Base-by-base conservation (phyloP, 1,140 invertebrate species). In the Cydia splendana region DNA sequence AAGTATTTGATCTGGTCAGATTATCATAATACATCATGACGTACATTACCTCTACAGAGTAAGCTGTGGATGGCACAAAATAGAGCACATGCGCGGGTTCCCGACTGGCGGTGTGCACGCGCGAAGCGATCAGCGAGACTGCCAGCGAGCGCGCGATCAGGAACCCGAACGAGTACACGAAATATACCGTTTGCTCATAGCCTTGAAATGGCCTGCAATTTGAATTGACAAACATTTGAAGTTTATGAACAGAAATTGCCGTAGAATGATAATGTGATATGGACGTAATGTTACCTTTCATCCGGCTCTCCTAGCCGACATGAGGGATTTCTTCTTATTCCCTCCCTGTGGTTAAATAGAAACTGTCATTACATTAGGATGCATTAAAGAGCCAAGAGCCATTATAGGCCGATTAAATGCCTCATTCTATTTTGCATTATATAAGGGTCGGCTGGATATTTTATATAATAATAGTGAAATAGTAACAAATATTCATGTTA, bases 111-210 rank as follows among this genome's bases (percentile, higher is more conserved):
- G 95, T 94, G 78, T 96, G 90, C n/a, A 96, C 93, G 24, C 87
- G 86, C 0, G 96, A 94, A 9, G 95, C 95, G 15, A 92, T 94
- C 53, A 96, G 80, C 9, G 95, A 95, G 0, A 96, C 95, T 0
- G 92, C 87, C 4, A 94, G 87, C 0, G 94, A 95, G 38, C 95
- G 92, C 0, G 92, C 80, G 38, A 96, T 80, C 9, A 96, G 82
- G 82, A 95, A 96, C 7, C 93, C 85, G 76, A 96, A 94, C 0
- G 96, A 96, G 81, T 94, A 95, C 76, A 94, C 93, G 73, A 95
- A 95, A 80, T 96, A 96, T 0, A 94, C 76, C 4, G 90, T 87
- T 69, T 94, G 90, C 75, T 94, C 82, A 24, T 90, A 77, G 45
- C 91, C 92, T 15, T 89, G 82, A 82, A 85, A 76, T 53, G 77